phyloP scores from a whole-genome alignment of 2,888 invertebrate genomes.

The Dioctria rufipes region DNA sequence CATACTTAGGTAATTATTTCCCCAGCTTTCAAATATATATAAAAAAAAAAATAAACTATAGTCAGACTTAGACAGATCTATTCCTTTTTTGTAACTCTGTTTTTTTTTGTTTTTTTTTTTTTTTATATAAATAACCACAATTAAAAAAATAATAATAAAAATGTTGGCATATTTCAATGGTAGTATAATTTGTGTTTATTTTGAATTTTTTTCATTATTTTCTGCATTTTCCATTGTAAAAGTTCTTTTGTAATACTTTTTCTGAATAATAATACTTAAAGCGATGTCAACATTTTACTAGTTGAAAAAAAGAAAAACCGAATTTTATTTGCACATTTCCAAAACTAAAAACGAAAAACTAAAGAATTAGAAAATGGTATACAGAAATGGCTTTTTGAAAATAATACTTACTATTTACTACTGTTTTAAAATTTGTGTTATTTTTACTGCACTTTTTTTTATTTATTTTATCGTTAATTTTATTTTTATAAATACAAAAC shows the following conservation, averaged over 20 bases:
- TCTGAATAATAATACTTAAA: constrained; percentile 59
- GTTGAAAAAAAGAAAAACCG: constrained; percentile 57
- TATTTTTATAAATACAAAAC: constrained; percentile 3
- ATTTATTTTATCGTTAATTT: background rate
- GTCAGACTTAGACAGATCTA: too few species aligned
- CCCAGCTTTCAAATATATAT: too few species aligned
- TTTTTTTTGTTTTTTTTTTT: too few species aligned
- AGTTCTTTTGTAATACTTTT: constrained; percentile 16
- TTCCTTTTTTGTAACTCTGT: too few species aligned
- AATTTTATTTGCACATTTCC: background rate
- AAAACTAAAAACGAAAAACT: constrained; percentile 5
- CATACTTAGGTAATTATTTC: too few species aligned
- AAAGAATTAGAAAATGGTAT: constrained; percentile 54
- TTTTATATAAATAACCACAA: too few species aligned
- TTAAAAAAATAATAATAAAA: constrained; percentile 13
- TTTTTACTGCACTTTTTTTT: constrained; percentile 32
- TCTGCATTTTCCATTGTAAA: constrained; percentile 11
- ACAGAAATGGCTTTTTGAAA: constrained; percentile 3
- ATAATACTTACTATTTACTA: constrained; percentile 10
- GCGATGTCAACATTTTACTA: constrained; percentile 71
- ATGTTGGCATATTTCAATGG: constrained; percentile 57
- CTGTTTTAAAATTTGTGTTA: constrained; percentile 1
- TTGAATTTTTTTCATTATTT: background rate
- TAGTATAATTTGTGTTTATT: constrained; percentile 19
- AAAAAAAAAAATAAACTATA: too few species aligned